These are phyloP conservation scores for Cerceris rybyensis DNA, from an alignment of 2,888 invertebrate species.

Conservation along the genomic window DNA sequence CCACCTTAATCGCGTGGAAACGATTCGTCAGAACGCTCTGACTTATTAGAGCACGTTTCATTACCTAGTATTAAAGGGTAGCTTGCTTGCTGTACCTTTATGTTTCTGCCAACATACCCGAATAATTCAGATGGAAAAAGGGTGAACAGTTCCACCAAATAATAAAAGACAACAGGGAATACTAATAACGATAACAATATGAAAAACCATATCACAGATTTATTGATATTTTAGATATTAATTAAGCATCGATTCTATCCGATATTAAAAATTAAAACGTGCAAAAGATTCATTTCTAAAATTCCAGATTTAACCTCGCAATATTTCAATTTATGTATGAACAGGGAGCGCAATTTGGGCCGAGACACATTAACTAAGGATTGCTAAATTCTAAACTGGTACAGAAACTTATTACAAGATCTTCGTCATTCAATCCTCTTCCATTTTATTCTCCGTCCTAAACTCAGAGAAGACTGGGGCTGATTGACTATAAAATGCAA, in stretches of 20 bases:
- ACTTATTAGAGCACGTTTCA: slow-evolving; percentile 17
- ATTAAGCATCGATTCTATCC: not conserved
- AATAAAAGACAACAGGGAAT: no score
- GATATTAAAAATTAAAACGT: not conserved
- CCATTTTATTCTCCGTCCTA: no score
- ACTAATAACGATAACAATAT: no score
- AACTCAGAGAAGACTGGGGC: no score
- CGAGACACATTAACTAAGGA: not conserved
- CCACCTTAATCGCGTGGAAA: slow-evolving; percentile 3
- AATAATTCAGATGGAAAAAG: not conserved
- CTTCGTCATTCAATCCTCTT: no score
- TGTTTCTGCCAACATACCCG: not conserved
- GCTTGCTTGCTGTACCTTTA: not conserved
- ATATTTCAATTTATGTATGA: not conserved
- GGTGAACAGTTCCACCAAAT: not conserved
- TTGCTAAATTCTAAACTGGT: not conserved
- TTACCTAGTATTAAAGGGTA: slow-evolving; percentile 5
- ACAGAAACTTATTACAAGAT: not conserved
- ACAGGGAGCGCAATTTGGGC: not conserved
- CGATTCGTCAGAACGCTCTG: slow-evolving; percentile 7
- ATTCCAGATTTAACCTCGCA: not conserved
- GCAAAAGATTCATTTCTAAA: not conserved
- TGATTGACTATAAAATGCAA: no score
- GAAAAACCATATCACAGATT: no score
- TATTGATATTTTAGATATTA: no score